Evolutionary conservation across 2,888 invertebrate genomes (phyloP).

Genomic region (Capitulum mitella): DNA sequence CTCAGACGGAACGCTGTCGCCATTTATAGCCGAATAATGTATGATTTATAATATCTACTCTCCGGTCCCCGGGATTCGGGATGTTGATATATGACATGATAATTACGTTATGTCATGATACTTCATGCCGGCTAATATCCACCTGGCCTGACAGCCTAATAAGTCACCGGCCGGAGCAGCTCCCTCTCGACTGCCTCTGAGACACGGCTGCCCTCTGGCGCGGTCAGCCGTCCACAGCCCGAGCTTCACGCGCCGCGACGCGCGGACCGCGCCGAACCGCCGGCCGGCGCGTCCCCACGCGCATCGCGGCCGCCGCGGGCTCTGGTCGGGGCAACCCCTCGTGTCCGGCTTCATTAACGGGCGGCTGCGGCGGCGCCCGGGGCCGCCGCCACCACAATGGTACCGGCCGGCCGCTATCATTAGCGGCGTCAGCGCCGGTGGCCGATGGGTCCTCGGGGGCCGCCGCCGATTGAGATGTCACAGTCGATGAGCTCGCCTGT

Average conservation of each 20-base stretch:
- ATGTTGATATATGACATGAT: background rate
- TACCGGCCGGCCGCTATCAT: background rate
- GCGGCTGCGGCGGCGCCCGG: background rate
- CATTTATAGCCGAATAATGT: background rate
- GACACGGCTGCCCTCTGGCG: too few species aligned
- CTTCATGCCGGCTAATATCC: background rate
- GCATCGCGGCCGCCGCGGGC: background rate
- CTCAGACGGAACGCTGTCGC: background rate
- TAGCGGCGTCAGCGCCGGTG: background rate
- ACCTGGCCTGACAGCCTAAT: background rate
- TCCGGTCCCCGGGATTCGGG: background rate
- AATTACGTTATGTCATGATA: conserved; percentile 4
- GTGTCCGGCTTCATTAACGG: too few species aligned
- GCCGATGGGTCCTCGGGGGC: background rate
- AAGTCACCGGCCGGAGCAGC: background rate
- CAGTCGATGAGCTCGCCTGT: too few species aligned
- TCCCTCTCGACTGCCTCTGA: too few species aligned
- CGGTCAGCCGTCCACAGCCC: too few species aligned
- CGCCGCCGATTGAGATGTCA: conserved; percentile 4
- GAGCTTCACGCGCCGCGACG: too few species aligned
- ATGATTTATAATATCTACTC: background rate
- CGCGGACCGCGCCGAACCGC: too few species aligned
- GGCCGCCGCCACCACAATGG: background rate
- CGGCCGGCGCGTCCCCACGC: too few species aligned
- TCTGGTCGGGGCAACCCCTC: background rate